Conservation (phyloP, 2,113 vertebrate species). For the Anolis sagrei region DNA sequence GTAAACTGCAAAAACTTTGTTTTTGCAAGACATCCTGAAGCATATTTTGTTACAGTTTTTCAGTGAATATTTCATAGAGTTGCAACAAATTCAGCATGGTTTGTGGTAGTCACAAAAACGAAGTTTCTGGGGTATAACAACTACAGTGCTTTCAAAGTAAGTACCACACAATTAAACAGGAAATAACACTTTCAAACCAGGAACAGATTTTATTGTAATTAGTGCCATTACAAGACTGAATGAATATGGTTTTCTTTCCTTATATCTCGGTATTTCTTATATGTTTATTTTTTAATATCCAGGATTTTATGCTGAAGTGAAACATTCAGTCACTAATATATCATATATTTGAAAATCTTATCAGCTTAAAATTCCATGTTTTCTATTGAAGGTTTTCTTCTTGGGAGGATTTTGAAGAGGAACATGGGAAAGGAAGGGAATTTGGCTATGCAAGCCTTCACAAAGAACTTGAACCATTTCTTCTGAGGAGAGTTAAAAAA, state of each 20-base stretch:
- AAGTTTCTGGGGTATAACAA: too few relatives aligned
- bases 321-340: neutral
- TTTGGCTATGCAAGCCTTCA: slow-evolving; percentile 97
- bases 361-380: neutral
- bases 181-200: too few relatives aligned
- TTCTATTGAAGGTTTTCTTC: slow-evolving; percentile 89
- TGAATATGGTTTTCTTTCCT: neutral
- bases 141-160: too few relatives aligned
- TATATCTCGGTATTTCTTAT: neutral
- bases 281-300: neutral
- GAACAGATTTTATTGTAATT: neutral
- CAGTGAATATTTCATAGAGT: too few relatives aligned
- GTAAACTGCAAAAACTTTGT: too few relatives aligned
- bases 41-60: too few relatives aligned
- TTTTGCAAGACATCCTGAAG: too few relatives aligned
- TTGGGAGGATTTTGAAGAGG: slow-evolving; percentile 98
- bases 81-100: too few relatives aligned
- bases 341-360: slow-evolving; percentile 17
- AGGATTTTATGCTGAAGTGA: neutral
- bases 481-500: slow-evolving; percentile 96
- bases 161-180: too few relatives aligned
- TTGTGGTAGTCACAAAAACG: too few relatives aligned
- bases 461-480: slow-evolving; percentile 96
- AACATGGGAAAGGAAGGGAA: slow-evolving; percentile 96
- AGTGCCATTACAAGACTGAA: neutral